Percentiles rank a stretch among this genome's conserved stretches.
Evolutionary conservation across 2,113 vertebrate genomes (phyloP).

Genomic region (Aviceda subcristata): DNA sequence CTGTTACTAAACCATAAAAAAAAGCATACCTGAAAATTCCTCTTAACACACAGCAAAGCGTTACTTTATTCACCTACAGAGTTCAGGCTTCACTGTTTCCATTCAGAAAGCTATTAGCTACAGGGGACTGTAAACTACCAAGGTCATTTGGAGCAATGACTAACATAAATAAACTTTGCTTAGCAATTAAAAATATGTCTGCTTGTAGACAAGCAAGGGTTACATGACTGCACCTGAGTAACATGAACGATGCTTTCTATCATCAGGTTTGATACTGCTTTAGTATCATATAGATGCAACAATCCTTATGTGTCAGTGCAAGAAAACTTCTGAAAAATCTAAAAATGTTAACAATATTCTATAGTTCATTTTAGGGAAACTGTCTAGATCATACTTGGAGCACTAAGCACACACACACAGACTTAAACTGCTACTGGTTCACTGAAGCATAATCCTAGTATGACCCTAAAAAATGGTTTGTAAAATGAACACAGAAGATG

Average conservation of each 20-base stretch:
- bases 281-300: not conserved
- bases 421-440: not conserved
- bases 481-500: not conserved
- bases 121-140: not conserved
- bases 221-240: not conserved
- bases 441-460: not conserved
- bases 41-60: not conserved
- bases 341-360: not conserved
- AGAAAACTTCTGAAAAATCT: not conserved
- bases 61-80: not conserved
- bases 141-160: not conserved
- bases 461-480: not conserved
- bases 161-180: not conserved
- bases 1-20: not conserved
- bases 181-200: not conserved
- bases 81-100: not conserved
- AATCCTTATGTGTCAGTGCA: not conserved
- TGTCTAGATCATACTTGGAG: not conserved
- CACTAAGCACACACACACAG: not conserved
- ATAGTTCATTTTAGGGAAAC: not conserved
- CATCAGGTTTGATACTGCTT: not conserved
- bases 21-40: not conserved
- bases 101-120: constrained; percentile 1
- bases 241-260: not conserved
- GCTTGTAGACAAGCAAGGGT: not conserved